Percentiles rank a stretch among this genome's conserved stretches.
phyloP scores from a whole-genome alignment of 2,113 vertebrate species.

The Alces alces region DNA sequence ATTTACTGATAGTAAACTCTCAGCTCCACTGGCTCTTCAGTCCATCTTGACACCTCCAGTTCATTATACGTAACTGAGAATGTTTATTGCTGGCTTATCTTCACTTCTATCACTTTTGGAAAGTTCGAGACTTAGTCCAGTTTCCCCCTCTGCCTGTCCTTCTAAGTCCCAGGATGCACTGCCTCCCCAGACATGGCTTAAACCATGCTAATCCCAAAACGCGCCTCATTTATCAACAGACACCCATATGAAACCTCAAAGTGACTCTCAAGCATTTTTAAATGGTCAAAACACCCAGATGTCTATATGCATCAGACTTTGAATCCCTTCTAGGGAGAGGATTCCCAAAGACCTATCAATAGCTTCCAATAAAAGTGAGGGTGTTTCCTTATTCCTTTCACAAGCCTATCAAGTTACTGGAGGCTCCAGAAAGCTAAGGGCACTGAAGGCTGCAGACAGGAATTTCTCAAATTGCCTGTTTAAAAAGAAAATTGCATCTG shows the following conservation, averaged over 20 bases:
- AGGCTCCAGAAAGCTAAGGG: not conserved
- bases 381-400: not conserved
- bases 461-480: not conserved
- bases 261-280: not conserved
- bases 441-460: not conserved
- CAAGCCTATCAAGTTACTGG: not conserved
- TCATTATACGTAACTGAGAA: not conserved
- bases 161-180: not conserved
- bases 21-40: not conserved
- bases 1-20: not conserved
- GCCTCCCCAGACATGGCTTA: not conserved
- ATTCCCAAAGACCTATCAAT: not conserved
- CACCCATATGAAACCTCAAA: not conserved
- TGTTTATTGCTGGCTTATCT: not conserved
- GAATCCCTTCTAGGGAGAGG: not conserved
- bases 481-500: not conserved
- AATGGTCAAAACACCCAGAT: not conserved
- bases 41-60: not conserved
- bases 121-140: not conserved
- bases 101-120: not conserved
- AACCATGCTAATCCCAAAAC: not conserved
- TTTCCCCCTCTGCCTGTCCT: not conserved
- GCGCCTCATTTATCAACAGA: rapidly evolving
- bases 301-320: not conserved
- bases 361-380: not conserved